Conservation (phyloP, 2,888 invertebrate genomes). For the Sepioteuthis lessoniana region DNA sequence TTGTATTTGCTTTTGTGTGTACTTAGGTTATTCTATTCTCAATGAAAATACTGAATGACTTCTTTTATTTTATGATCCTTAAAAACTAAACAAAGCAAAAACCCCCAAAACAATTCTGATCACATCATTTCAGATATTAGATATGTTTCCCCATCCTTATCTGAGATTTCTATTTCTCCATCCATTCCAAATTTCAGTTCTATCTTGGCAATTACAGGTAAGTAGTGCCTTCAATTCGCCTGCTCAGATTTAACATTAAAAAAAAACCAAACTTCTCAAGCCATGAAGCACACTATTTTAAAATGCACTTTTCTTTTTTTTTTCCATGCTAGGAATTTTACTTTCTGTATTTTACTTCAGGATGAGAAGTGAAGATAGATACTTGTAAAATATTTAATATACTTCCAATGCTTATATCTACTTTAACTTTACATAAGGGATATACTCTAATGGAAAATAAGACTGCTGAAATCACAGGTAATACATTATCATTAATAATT, state of each 20-base stretch:
- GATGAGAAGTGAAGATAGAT: too few relatives aligned
- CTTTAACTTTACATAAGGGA: too few relatives aligned
- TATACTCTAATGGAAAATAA: too few relatives aligned
- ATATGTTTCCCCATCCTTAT: background rate
- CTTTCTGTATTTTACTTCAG: too few relatives aligned
- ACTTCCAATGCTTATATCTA: too few relatives aligned
- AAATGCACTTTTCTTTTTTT: background rate
- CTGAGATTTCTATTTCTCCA: background rate
- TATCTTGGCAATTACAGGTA: background rate
- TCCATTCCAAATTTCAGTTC: conserved; percentile 17
- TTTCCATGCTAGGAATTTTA: background rate
- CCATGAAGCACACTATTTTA: background rate
- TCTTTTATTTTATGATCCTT: background rate
- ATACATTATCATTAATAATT: too few relatives aligned
- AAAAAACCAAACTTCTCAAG: background rate
- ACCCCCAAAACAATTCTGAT: background rate
- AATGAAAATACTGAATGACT: too few relatives aligned
- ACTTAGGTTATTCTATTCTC: too few relatives aligned
- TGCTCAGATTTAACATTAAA: background rate
- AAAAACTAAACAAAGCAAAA: too few relatives aligned
- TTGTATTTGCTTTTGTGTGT: too few relatives aligned
- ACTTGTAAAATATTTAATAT: too few relatives aligned
- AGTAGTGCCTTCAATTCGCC: background rate
- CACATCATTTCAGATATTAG: background rate
- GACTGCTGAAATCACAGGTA: too few relatives aligned